Conservation (phyloP, 2,113 vertebrate genomes). For the Panthera leo region DNA sequence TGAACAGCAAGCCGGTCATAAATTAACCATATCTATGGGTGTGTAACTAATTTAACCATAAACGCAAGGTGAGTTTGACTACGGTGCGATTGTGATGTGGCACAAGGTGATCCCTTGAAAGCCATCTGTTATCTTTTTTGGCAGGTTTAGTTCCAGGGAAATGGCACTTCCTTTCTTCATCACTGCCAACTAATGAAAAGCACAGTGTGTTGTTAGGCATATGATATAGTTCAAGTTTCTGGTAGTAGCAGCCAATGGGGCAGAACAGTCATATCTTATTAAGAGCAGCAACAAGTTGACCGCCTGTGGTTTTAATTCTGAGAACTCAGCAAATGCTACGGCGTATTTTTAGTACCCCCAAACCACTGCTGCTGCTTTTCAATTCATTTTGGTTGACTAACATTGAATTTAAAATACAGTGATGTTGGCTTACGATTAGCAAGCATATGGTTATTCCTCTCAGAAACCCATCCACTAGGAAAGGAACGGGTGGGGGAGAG, state of each 20-base stretch:
- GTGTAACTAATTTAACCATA: conserved; percentile 36
- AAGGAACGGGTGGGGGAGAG: not conserved
- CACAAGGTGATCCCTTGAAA: conserved; percentile 37
- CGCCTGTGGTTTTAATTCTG: conserved; percentile 85
- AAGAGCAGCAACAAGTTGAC: conserved; percentile 82
- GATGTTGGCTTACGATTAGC: conserved; percentile 67
- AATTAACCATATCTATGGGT: not conserved
- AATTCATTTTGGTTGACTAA: conserved; percentile 76
- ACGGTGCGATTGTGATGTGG: not conserved
- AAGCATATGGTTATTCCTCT: conserved; percentile 56
- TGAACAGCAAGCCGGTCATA: not conserved
- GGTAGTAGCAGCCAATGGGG: conserved; percentile 63
- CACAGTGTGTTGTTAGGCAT: not conserved
- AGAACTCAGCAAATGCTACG: conserved; percentile 81
- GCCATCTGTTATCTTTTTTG: conserved; percentile 34
- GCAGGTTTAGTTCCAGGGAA: conserved; percentile 28
- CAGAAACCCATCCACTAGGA: conserved; percentile 50
- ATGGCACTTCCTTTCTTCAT: conserved; percentile 23
- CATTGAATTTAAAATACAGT: conserved; percentile 67
- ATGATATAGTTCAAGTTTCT: conserved; percentile 70
- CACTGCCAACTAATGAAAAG: conserved; percentile 23
- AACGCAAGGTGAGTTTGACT: conserved; percentile 35
- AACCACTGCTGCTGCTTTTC: conserved; percentile 75
- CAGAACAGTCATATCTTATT: conserved; percentile 78
- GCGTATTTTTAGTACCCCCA: conserved; percentile 78